These are phyloP conservation scores for Baryphthengus martii DNA, from an alignment of 2,113 vertebrate genomes.

Conservation along the genomic window DNA sequence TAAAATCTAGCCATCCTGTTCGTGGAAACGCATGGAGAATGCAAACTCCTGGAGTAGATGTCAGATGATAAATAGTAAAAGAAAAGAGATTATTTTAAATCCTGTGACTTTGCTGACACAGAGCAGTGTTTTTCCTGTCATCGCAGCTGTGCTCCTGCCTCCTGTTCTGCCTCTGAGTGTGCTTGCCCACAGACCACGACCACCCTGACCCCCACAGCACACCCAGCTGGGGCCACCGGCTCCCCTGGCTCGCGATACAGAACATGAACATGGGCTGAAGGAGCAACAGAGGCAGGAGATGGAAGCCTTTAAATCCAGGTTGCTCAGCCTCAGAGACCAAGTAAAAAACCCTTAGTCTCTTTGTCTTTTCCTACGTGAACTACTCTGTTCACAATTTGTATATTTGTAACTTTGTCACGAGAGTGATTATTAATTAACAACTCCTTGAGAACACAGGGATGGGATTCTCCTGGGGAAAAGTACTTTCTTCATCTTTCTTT, in stretches of 20 bases:
- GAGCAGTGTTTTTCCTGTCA: background rate
- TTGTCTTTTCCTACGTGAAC: background rate
- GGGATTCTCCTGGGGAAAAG: background rate
- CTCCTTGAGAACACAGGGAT: background rate
- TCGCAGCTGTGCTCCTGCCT: background rate
- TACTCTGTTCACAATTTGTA: background rate
- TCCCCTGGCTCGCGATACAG: background rate
- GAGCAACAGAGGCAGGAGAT: background rate
- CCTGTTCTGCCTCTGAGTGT: accelerated
- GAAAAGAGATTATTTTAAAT: background rate
- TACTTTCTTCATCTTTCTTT: background rate
- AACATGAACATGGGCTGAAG: background rate
- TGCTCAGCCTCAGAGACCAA: background rate
- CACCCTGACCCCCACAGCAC: background rate
- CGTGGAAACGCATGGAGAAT: background rate
- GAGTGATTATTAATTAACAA: background rate
- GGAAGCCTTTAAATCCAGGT: background rate
- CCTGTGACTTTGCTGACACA: background rate
- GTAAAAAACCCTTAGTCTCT: background rate
- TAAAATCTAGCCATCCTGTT: background rate
- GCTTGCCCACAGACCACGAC: background rate
- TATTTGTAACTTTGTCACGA: background rate
- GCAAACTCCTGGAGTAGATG: background rate
- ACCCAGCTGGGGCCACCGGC: background rate
- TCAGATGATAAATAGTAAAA: background rate